A percentile compares a stretch with the other conserved stretches of the same genome.
These are phyloP conservation scores for Monarcha castaneiventris DNA, from an alignment of 2,113 vertebrate genomes.

Conservation along the genomic window DNA sequence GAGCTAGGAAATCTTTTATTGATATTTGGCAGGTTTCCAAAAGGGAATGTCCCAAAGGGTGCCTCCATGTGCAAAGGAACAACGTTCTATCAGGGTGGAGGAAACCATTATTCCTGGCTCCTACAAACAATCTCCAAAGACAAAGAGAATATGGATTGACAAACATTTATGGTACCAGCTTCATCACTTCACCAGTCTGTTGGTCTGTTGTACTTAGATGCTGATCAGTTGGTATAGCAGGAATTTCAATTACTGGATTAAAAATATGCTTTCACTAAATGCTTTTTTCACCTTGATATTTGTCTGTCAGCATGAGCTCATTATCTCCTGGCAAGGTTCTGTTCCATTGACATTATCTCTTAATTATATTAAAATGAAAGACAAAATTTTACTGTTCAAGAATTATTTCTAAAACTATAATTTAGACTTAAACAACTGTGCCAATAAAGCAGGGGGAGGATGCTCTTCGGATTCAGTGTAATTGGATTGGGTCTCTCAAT, in stretches of 20 bases:
- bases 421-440: conserved; percentile 1
- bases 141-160: not conserved
- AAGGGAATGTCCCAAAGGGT: not conserved
- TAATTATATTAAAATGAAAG: conserved; percentile 47
- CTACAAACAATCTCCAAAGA: not conserved
- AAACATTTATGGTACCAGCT: not conserved
- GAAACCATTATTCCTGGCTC: not conserved
- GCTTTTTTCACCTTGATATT: conserved; percentile 38
- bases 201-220: not conserved
- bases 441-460: not conserved
- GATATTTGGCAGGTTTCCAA: not conserved
- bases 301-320: conserved; percentile 34
- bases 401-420: not conserved
- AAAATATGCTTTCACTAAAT: not conserved
- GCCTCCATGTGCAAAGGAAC: not conserved
- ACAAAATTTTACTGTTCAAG: not conserved
- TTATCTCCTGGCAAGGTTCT: conserved; percentile 49
- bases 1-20: not conserved
- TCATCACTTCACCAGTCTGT: not conserved
- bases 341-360: conserved; percentile 35
- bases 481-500: not conserved
- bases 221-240: not conserved
- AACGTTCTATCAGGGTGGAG: rapidly evolving
- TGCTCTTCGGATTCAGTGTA: not conserved
- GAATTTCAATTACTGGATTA: not conserved